These are phyloP conservation scores for Galaxea fascicularis DNA, from an alignment of 92 coral and sea anemone species.

Conservation along the genomic window DNA sequence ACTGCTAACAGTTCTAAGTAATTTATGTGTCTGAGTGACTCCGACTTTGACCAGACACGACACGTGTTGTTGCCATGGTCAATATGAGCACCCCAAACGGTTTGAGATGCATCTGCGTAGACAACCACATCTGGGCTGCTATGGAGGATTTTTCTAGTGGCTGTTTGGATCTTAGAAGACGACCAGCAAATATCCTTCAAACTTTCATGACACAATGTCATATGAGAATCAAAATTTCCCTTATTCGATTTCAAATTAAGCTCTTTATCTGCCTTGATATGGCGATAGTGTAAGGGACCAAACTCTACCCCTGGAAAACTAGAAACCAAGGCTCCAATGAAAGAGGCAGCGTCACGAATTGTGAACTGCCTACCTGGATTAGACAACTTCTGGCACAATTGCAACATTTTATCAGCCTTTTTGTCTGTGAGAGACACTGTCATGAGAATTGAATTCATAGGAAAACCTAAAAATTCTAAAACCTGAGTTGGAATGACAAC, in stretches of 20 bases:
- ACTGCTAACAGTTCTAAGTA: constrained; percentile 56
- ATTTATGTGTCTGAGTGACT: constrained; percentile 44
- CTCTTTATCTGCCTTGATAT: constrained; percentile 46
- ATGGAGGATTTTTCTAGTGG: constrained; percentile 39
- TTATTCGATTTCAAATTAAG: neutral
- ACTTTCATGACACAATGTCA: constrained; percentile 42
- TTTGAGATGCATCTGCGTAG: constrained; percentile 61
- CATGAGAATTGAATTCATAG: constrained; percentile 57
- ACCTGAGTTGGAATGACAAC: constrained; percentile 56
- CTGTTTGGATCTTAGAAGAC: constrained; percentile 40
- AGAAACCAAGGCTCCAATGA: constrained; percentile 58
- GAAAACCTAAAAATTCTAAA: constrained; percentile 55
- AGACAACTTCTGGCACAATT: constrained; percentile 47
- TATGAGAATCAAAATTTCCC: constrained; percentile 6
- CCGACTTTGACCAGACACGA: constrained; percentile 52
- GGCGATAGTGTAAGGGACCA: constrained; percentile 61
- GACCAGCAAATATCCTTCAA: constrained; percentile 54
- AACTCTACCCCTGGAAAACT: constrained; percentile 67
- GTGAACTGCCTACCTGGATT: constrained; percentile 21
- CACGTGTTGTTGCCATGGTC: constrained; percentile 36
- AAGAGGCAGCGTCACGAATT: constrained; percentile 65
- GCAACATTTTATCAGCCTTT: constrained; percentile 38
- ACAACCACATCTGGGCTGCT: constrained; percentile 27
- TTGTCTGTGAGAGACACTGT: constrained; percentile 43
- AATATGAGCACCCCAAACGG: constrained; percentile 70